Conservation (phyloP, 2,797 vertebrate genomes). For the Muscicapa comitata region DNA sequence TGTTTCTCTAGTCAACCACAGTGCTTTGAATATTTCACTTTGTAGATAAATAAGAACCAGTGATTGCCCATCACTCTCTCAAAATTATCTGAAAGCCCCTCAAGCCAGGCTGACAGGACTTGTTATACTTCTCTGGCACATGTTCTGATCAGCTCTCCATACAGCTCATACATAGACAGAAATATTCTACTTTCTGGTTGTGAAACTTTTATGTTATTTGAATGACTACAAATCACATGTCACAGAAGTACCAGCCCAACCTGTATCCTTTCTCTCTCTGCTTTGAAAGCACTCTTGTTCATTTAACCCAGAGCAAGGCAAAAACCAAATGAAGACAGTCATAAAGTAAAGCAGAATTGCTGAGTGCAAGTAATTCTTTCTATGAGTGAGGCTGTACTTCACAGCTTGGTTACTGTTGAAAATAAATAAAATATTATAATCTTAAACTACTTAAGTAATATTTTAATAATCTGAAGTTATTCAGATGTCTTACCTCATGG, state of each 20-base stretch:
- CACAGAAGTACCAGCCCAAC: neutral
- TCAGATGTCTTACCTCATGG: neutral
- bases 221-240: neutral
- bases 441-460: neutral
- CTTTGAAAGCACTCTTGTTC: neutral
- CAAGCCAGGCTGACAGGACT: neutral
- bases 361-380: neutral
- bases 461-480: neutral
- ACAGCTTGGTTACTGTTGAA: neutral
- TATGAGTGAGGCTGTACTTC: neutral
- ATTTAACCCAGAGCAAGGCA: neutral
- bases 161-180: neutral
- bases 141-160: neutral
- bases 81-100: neutral
- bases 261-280: neutral
- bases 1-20: neutral
- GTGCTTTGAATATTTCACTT: neutral
- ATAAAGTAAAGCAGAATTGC: neutral
- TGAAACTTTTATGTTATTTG: neutral
- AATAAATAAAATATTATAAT: neutral
- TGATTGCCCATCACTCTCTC: neutral
- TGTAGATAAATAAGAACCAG: neutral
- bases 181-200: neutral
- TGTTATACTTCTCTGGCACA: neutral
- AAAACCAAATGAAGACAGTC: neutral